A percentile compares a stretch with the other conserved stretches of the same genome.
Evolutionary conservation across 2,113 vertebrate genomes (phyloP).

Genomic region (Protobothrops mucrosquamatus): DNA sequence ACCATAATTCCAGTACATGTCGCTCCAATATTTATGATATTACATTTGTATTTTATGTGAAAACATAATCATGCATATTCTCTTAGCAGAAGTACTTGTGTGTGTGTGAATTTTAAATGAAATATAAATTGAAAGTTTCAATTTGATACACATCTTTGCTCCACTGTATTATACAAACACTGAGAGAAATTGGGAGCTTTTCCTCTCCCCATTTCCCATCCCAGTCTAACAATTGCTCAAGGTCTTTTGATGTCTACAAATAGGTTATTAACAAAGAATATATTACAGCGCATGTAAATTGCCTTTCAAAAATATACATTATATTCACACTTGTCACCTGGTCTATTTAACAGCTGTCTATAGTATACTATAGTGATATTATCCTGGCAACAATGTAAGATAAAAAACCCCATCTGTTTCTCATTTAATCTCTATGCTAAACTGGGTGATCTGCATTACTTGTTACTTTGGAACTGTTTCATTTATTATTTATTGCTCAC

Average conservation of each 20-base stretch:
- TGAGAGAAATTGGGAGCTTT: slow-evolving; percentile 16
- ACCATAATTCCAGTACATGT: not conserved
- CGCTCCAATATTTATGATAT: not conserved
- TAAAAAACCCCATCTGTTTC: slow-evolving; percentile 54
- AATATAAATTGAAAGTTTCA: slow-evolving; percentile 21
- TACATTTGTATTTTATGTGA: not conserved
- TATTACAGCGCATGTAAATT: slow-evolving; percentile 45
- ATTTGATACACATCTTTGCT: slow-evolving; percentile 19
- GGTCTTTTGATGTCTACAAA: slow-evolving; percentile 39
- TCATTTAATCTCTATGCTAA: slow-evolving; percentile 52
- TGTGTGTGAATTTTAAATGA: slow-evolving; percentile 11
- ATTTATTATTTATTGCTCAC: slow-evolving; percentile 49
- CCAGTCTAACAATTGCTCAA: slow-evolving; percentile 36
- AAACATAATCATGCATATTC: not conserved
- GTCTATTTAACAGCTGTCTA: slow-evolving; percentile 44
- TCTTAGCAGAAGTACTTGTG: not conserved
- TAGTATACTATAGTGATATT: slow-evolving; percentile 24
- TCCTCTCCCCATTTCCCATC: not conserved
- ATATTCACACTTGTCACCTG: slow-evolving; percentile 51
- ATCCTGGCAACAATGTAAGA: slow-evolving; percentile 50
- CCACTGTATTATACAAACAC: not conserved
- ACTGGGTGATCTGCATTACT: slow-evolving; percentile 39
- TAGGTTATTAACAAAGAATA: slow-evolving; percentile 45
- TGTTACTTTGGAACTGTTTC: slow-evolving; percentile 36
- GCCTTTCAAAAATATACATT: slow-evolving; percentile 45